These are phyloP conservation scores for Meloidogyne hapla DNA, from an alignment of 1,140 invertebrate genomes.

Conservation along the genomic window DNA sequence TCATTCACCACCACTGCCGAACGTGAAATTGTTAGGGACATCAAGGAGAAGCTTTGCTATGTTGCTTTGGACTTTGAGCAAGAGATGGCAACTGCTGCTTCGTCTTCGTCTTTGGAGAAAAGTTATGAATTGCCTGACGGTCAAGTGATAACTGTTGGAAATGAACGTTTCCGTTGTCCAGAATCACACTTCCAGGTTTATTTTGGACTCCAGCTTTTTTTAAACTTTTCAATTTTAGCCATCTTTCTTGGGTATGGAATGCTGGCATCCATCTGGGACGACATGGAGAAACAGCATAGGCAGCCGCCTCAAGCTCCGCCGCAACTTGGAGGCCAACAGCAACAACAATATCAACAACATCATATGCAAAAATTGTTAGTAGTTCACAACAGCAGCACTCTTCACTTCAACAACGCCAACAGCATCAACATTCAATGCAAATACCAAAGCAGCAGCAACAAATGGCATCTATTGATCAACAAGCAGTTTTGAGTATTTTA, in stretches of 20 bases:
- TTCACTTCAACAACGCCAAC: neutral
- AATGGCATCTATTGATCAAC: too few relatives aligned
- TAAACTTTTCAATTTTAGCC: slow-evolving; percentile 42
- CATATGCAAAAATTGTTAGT: neutral
- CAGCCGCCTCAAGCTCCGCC: too few relatives aligned
- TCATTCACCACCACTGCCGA: too few relatives aligned
- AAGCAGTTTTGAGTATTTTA: too few relatives aligned
- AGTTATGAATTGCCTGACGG: slow-evolving; percentile 90
- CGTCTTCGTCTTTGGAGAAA: slow-evolving; percentile 37
- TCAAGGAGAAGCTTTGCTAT: slow-evolving; percentile 72
- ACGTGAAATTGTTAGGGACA: slow-evolving; percentile 73
- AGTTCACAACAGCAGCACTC: slow-evolving; percentile 12
- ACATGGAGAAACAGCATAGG: too few relatives aligned
- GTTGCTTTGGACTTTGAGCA: slow-evolving; percentile 85
- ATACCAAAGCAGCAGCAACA: neutral
- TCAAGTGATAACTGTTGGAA: slow-evolving; percentile 93
- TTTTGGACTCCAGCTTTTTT: neutral
- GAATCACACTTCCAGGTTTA: slow-evolving; percentile 93
- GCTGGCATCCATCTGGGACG: slow-evolving; percentile 90
- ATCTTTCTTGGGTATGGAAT: slow-evolving; percentile 75
- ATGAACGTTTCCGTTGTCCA: slow-evolving; percentile 93
- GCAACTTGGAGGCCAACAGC: too few relatives aligned
- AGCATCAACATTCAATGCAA: neutral
- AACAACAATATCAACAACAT: too few relatives aligned
- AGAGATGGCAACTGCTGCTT: too few relatives aligned